These are phyloP conservation scores for Orchesellides sinensis DNA, from an alignment of 2,888 invertebrate species.

Conservation along the genomic window DNA sequence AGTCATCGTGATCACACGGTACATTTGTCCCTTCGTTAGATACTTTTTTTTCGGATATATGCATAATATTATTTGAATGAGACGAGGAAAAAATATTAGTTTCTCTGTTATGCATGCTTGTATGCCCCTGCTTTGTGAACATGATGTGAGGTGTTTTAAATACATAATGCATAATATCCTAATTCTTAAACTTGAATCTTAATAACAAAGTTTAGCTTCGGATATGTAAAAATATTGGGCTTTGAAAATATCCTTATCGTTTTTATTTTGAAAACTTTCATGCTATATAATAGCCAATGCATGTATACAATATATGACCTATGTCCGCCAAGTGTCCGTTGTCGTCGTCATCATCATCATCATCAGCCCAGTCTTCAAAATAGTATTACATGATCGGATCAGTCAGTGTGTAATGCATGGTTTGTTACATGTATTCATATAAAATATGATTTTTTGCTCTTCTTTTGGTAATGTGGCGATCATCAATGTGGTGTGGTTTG, in stretches of 20 bases:
- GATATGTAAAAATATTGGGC: background rate
- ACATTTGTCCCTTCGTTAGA: slow-evolving; percentile 48
- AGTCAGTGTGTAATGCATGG: too few species aligned
- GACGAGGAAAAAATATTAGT: background rate
- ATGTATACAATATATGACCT: slow-evolving; percentile 14
- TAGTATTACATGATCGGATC: background rate
- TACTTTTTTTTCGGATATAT: background rate
- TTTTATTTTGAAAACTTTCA: background rate
- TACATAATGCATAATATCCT: background rate
- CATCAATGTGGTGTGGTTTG: too few species aligned
- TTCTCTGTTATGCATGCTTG: background rate
- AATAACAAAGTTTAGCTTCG: background rate
- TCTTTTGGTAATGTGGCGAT: background rate
- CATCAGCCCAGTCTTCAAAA: slow-evolving; percentile 34
- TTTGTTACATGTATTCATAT: too few species aligned
- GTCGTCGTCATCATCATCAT: too few species aligned
- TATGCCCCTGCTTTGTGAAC: too few species aligned
- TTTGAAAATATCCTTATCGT: too few species aligned
- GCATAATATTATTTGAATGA: background rate
- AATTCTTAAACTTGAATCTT: background rate
- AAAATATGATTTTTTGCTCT: too few species aligned
- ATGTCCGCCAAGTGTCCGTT: slow-evolving; percentile 35
- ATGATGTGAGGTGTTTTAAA: background rate
- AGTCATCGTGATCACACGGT: slow-evolving; percentile 45
- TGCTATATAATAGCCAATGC: too few species aligned